Evolutionary conservation across 2,113 vertebrate species (phyloP).

Genomic region (Nothocercus julius): DNA sequence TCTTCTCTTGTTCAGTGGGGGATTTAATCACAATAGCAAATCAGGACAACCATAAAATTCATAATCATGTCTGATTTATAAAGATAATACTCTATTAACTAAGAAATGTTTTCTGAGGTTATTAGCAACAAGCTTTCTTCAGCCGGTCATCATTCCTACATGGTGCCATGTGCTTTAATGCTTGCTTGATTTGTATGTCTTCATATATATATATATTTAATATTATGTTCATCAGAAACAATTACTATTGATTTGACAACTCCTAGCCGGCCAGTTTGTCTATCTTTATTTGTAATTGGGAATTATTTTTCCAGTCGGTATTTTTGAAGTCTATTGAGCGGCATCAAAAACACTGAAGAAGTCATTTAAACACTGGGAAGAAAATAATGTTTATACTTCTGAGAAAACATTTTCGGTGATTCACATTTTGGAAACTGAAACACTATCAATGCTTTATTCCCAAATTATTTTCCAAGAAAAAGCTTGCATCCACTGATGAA

Average conservation of each 20-base stretch:
- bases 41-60: conserved; percentile 49
- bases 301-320: background rate
- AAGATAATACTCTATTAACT: conserved; percentile 45
- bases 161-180: background rate
- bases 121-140: conserved; percentile 34
- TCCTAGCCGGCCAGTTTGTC: background rate
- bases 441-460: conserved; percentile 35
- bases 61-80: conserved; percentile 19
- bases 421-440: conserved; percentile 61
- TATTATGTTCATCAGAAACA: background rate
- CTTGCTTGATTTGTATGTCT: conserved; percentile 29
- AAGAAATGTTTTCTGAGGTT: conserved; percentile 18
- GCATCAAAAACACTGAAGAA: conserved; percentile 5
- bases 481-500: conserved; percentile 30
- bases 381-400: conserved; percentile 38
- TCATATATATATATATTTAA: background rate
- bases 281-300: background rate
- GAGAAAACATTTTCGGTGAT: conserved; percentile 35
- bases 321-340: conserved; percentile 19
- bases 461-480: conserved; percentile 62
- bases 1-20: conserved; percentile 33
- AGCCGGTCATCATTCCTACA: background rate
- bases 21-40: conserved; percentile 43
- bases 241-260: background rate
- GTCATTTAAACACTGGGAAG: background rate